Conservation (phyloP, 2,888 invertebrate genomes). For the Drosophila anomelani region DNA sequence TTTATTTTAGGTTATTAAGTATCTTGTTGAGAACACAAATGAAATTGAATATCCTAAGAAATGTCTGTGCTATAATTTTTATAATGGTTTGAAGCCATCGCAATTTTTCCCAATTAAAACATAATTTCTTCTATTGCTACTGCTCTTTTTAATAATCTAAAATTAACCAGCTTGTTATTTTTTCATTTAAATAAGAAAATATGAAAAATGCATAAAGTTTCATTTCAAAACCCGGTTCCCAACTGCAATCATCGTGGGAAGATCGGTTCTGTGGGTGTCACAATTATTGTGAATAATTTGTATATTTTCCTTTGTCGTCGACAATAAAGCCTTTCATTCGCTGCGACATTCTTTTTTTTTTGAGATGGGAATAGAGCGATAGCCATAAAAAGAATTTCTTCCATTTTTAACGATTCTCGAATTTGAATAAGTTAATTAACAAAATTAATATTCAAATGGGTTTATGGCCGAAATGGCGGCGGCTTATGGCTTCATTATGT, state of each 20-base stretch:
- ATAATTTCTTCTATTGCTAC: too few relatives aligned
- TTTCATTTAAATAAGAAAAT: not conserved
- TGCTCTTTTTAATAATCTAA: not conserved
- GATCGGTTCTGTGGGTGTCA: slow-evolving; percentile 41
- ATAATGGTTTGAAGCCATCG: not conserved
- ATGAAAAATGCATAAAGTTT: slow-evolving; percentile 1
- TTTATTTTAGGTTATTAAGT: too few relatives aligned
- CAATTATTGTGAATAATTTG: slow-evolving; percentile 48
- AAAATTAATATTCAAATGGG: slow-evolving; percentile 77
- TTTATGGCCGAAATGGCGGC: slow-evolving; percentile 73
- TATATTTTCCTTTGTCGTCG: slow-evolving; percentile 50
- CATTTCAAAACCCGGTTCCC: slow-evolving; percentile 15
- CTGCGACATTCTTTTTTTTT: not conserved
- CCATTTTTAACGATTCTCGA: slow-evolving; percentile 68
- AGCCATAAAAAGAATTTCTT: slow-evolving; percentile 59
- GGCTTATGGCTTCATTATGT: slow-evolving; percentile 77
- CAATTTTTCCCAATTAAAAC: not conserved
- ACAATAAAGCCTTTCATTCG: slow-evolving; percentile 54
- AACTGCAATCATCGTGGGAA: slow-evolving; percentile 37
- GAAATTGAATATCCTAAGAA: not conserved
- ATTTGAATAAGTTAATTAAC: slow-evolving; percentile 78
- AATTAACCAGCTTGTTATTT: not conserved
- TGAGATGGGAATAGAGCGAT: slow-evolving; percentile 34
- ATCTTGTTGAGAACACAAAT: not conserved
- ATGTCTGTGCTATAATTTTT: too few relatives aligned